phyloP scores from a whole-genome alignment of 1,140 invertebrate genomes.

The Semibalanus balanoides region DNA sequence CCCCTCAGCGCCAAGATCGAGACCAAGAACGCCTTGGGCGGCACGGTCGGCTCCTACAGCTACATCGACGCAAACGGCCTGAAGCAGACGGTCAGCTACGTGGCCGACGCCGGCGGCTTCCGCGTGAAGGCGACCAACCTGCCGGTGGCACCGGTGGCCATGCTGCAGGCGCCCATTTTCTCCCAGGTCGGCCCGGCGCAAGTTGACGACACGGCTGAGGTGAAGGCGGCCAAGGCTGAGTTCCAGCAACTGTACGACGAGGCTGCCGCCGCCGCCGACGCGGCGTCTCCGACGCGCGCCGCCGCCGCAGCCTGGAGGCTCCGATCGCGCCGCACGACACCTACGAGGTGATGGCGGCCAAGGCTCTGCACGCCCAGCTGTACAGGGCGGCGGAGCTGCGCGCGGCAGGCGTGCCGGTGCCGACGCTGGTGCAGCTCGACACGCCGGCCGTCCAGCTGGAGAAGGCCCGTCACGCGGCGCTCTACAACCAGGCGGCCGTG shows the following conservation, averaged over 20 bases:
- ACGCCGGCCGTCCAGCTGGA: constrained; percentile 14
- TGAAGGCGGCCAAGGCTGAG: constrained; percentile 10
- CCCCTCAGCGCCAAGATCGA: constrained; percentile 17
- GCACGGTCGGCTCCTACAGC: constrained; percentile 32
- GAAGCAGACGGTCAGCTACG: constrained; percentile 33
- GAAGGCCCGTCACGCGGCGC: constrained; percentile 13
- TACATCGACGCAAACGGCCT: constrained; percentile 23
- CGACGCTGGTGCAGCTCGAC: constrained; percentile 14
- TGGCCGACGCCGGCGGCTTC: constrained; percentile 28
- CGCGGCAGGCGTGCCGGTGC: background rate
- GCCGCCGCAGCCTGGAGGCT: constrained; percentile 10
- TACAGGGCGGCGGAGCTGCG: background rate
- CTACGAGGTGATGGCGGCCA: constrained; percentile 13
- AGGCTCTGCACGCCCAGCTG: constrained; percentile 12
- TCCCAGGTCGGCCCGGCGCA: constrained; percentile 7
- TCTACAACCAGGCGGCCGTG: background rate
- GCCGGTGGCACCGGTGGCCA: constrained; percentile 14
- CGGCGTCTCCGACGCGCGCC: constrained; percentile 5
- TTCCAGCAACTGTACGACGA: constrained; percentile 1
- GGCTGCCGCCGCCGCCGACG: constrained; percentile 7
- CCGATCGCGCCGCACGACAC: constrained; percentile 9
- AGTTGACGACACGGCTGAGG: constrained; percentile 13
- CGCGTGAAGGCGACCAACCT: constrained; percentile 22
- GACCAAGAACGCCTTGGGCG: constrained; percentile 13
- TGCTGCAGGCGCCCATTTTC: background rate